Percentiles rank a stretch among this genome's conserved stretches.
phyloP scores from a whole-genome alignment of 2,888 invertebrate species.

The Heliconius erato region DNA sequence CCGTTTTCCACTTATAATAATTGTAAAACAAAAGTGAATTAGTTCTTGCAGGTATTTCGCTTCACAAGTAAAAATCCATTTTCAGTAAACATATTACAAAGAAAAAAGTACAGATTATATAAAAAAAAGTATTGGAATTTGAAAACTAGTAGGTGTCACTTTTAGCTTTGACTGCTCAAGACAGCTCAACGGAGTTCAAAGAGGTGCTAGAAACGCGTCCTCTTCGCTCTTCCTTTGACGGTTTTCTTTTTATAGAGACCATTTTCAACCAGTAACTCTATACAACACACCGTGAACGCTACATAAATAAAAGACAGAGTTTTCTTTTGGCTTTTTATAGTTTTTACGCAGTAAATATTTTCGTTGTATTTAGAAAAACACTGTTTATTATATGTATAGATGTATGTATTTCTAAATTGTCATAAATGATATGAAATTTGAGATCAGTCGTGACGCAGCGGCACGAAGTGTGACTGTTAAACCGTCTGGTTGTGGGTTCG shows the following conservation, averaged over 20 bases:
- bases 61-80: too few species aligned
- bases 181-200: conserved; percentile 67
- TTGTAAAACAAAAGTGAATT: too few species aligned
- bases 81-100: neutral
- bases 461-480: too few species aligned
- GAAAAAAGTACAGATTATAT: neutral
- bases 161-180: conserved; percentile 64
- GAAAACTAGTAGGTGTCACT: conserved; percentile 32
- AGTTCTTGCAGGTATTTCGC: too few species aligned
- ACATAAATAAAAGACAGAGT: conserved; percentile 37
- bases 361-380: neutral
- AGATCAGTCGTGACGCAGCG: too few species aligned
- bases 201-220: conserved; percentile 63
- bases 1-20: too few species aligned
- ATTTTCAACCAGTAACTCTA: conserved; percentile 49
- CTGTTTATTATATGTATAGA: neutral
- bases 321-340: neutral
- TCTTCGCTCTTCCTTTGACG: conserved; percentile 58
- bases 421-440: neutral
- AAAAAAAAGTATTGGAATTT: neutral
- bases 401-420: neutral
- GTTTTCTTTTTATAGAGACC: conserved; percentile 53
- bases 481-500: too few species aligned
- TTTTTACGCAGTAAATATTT: neutral
- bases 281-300: conserved; percentile 39